Evolutionary conservation across 1,140 invertebrate species (phyloP), one percentile per base, ranked within the genome.

Genomic region (Drosophila repletoides): DNA sequence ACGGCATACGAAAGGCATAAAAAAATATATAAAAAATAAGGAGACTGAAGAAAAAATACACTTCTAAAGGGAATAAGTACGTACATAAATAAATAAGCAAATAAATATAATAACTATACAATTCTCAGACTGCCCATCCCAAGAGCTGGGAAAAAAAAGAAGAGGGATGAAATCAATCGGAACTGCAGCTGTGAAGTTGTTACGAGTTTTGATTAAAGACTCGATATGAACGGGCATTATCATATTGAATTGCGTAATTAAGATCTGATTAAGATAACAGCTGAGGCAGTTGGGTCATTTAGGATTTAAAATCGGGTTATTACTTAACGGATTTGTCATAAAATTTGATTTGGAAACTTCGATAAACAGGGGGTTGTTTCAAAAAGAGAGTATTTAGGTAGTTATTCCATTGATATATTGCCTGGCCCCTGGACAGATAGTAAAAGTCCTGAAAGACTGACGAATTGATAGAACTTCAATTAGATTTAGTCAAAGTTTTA

Each of bases 1-100:
- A 65, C 53, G 24, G 46, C 58, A 19, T n/a, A 41, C 31, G 56
- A 46, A 59, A 43, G 52, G 29, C 43, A 45, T 3, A 19, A 29
- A 40, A 5, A 52, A 34, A 24, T 21, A 15, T 19, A 43, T 24
- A 40, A 29, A 15, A 19, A 43, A 33, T 10, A 29, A 26, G 15
- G 45, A 56, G 22, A 60, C 17, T 21, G 10, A 28, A 15, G 15
- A 15, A 46, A 15, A 29, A 12, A 26, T 14, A 36, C 5, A 56
- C 51, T 36, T 12, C 7, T 28, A 26, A 52, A 15, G 15, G 36
- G 17, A 43, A 68, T 56, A 45, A 17, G 49, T 46, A 49, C 19
- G 36, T 17, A 70, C 56, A 84, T 84, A 83, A 84, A 83, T 84
- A 83, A 77, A 70, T 76, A 84, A 84, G 64, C 69, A 79, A 83